Evolutionary conservation across 1,140 invertebrate species (phyloP).

Genomic region (Platyura marginata): DNA sequence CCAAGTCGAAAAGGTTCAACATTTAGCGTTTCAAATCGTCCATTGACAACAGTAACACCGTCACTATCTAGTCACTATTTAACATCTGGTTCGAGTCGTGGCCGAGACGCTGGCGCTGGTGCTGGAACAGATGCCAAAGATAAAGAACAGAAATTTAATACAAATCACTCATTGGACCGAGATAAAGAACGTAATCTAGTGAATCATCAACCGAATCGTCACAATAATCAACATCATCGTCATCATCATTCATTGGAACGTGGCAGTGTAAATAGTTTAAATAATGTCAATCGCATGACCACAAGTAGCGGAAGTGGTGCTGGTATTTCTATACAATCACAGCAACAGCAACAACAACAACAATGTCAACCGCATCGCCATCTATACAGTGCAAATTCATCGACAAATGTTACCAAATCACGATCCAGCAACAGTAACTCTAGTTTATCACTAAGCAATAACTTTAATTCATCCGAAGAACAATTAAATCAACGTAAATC

Average conservation of each 20-base stretch:
- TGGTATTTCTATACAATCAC: background rate
- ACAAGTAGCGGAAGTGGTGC: background rate
- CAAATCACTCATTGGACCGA: background rate
- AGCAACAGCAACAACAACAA: background rate
- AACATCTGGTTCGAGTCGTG: background rate
- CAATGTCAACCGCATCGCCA: background rate
- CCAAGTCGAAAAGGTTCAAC: slow-evolving; percentile 1
- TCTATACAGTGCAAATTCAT: background rate
- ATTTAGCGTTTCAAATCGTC: background rate
- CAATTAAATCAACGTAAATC: background rate
- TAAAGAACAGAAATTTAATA: background rate
- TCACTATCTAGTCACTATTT: background rate
- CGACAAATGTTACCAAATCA: background rate
- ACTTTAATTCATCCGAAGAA: background rate
- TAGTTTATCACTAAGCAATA: background rate
- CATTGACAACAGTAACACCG: background rate
- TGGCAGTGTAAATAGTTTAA: background rate
- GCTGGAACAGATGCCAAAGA: background rate
- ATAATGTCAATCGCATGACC: too few species aligned
- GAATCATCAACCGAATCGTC: background rate
- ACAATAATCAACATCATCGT: background rate
- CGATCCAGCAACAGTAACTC: background rate
- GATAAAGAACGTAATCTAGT: background rate
- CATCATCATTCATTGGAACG: slow-evolving; percentile 1
- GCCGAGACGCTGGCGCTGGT: background rate